Evolutionary conservation across 2,113 vertebrate species (phyloP).

Genomic region (Oryzias celebensis): DNA sequence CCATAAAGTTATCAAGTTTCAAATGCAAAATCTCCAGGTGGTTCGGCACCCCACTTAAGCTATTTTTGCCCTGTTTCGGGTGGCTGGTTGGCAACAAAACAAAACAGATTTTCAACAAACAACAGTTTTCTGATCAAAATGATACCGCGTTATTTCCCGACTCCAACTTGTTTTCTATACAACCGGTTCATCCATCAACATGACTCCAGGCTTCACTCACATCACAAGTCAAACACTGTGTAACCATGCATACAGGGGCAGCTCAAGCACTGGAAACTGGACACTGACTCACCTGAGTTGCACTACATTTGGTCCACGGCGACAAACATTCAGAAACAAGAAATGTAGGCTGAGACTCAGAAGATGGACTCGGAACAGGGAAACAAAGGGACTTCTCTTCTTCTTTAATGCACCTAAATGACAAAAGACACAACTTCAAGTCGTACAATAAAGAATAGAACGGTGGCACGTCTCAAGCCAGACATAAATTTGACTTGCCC

Average conservation of each 20-base stretch:
- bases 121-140: slow-evolving; percentile 16
- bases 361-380: slow-evolving; percentile 85
- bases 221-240: slow-evolving; percentile 31
- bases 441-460: not conserved
- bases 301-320: slow-evolving; percentile 86
- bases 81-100: slow-evolving; percentile 7
- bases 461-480: not conserved
- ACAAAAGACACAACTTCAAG: slow-evolving; percentile 10
- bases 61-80: not conserved
- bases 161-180: slow-evolving; percentile 39
- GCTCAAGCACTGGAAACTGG: slow-evolving; percentile 1
- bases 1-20: slow-evolving; percentile 11
- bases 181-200: slow-evolving; percentile 48
- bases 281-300: slow-evolving; percentile 89
- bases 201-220: slow-evolving; percentile 28
- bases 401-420: slow-evolving; percentile 72
- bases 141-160: slow-evolving; percentile 36
- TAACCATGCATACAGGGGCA: slow-evolving; percentile 12
- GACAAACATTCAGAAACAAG: slow-evolving; percentile 84
- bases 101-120: not conserved
- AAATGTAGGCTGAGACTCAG: slow-evolving; percentile 83
- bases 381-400: slow-evolving; percentile 79
- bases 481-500: not conserved
- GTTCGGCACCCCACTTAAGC: slow-evolving; percentile 6
- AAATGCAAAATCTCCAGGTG: slow-evolving; percentile 13